Conservation (phyloP, 2,888 invertebrate genomes). For the Xestia ashworthii region DNA sequence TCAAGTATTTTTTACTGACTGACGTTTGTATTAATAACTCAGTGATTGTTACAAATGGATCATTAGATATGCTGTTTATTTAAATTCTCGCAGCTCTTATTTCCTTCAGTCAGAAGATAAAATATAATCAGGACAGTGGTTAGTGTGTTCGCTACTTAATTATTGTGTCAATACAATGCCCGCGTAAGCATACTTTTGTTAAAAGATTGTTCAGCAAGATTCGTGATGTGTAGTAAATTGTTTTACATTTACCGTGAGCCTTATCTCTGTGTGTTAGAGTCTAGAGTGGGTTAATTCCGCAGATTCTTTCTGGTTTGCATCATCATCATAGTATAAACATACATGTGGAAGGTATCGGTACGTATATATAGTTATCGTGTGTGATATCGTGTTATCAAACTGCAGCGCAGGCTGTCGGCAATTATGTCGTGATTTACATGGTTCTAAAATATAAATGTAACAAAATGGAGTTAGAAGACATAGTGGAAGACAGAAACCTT, state of each 20-base stretch:
- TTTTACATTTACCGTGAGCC: constrained; percentile 1
- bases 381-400: constrained; percentile 59
- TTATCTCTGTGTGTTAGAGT: constrained; percentile 29
- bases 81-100: constrained; percentile 1
- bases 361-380: constrained; percentile 34
- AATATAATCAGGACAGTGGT: constrained; percentile 16
- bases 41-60: neutral
- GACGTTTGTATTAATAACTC: neutral
- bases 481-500: constrained; percentile 51
- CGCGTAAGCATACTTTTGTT: constrained; percentile 30
- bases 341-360: constrained; percentile 39
- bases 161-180: constrained; percentile 29
- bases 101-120: constrained; percentile 1
- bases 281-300: constrained; percentile 13
- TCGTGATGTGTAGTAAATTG: neutral
- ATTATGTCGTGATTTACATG: constrained; percentile 58
- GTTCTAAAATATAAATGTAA: constrained; percentile 35
- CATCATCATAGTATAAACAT: constrained; percentile 29
- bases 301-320: constrained; percentile 17
- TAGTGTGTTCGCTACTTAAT: constrained; percentile 35
- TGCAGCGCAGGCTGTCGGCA: constrained; percentile 35
- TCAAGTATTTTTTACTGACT: constrained; percentile 20
- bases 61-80: neutral
- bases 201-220: constrained; percentile 25
- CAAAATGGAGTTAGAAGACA: constrained; percentile 57